Evolutionary conservation across 2,797 vertebrate species (phyloP).

Genomic region (Pipistrellus nathusii): DNA sequence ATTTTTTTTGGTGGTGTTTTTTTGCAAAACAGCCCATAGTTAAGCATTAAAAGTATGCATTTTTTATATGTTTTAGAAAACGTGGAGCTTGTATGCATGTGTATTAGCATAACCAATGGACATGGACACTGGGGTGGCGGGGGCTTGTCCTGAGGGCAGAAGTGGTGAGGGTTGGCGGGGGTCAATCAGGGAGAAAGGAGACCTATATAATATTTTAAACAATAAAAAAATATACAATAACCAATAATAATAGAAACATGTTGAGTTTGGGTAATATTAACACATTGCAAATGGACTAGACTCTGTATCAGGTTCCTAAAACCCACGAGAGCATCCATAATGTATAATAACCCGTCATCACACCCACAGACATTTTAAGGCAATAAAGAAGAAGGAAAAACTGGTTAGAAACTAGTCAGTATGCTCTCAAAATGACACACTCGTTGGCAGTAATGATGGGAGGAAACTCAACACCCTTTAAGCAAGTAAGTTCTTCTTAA

Average conservation of each 20-base stretch:
- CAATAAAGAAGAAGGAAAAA: neutral
- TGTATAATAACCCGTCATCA: neutral
- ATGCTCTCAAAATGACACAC: neutral
- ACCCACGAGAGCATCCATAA: neutral
- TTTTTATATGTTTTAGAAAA: neutral
- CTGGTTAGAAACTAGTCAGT: neutral
- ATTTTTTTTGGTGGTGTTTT: neutral
- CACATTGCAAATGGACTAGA: neutral
- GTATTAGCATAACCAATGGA: too few relatives aligned
- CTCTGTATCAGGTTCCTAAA: neutral
- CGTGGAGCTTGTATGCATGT: neutral
- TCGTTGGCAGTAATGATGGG: neutral
- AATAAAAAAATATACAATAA: too few relatives aligned
- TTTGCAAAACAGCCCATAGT: neutral
- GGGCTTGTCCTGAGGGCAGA: too few relatives aligned
- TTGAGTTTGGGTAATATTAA: neutral
- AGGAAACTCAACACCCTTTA: neutral
- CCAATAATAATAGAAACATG: neutral
- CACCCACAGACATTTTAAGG: neutral
- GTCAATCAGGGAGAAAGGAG: too few relatives aligned
- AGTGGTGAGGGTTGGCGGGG: too few relatives aligned
- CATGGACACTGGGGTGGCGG: too few relatives aligned
- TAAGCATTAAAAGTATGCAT: neutral
- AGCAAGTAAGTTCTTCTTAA: constrained; percentile 15
- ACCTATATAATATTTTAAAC: too few relatives aligned